Evolutionary conservation across 2,888 invertebrate species (phyloP).

Genomic region (Hydrotaea cyrtoneurina): DNA sequence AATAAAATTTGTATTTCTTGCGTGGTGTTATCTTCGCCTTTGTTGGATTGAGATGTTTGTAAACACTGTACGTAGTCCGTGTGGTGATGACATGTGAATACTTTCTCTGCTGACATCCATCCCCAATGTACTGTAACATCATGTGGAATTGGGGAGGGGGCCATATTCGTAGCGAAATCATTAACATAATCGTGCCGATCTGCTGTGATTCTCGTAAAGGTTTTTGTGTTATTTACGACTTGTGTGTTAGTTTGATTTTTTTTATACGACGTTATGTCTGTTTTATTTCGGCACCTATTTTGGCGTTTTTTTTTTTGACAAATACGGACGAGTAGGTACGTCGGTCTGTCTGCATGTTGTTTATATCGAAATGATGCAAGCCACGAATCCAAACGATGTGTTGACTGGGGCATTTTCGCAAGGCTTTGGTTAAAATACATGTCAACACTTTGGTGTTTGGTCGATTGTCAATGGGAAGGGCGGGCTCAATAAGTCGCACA

Average conservation of each 20-base stretch:
- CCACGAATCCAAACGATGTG: not conserved
- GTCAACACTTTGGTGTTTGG: not conserved
- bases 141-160: not conserved
- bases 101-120: conserved; percentile 24
- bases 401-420: not conserved
- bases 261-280: not conserved
- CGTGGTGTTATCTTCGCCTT: too few relatives aligned
- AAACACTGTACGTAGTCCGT: too few relatives aligned
- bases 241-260: not conserved
- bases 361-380: not conserved
- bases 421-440: not conserved
- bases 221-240: conserved; percentile 14
- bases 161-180: conserved; percentile 39
- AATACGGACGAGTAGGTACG: not conserved
- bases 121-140: not conserved
- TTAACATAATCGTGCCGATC: conserved; percentile 64
- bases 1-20: too few relatives aligned
- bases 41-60: too few relatives aligned
- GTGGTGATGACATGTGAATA: conserved; percentile 28
- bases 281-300: not conserved
- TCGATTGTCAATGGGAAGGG: too few relatives aligned
- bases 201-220: conserved; percentile 29
- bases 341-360: not conserved
- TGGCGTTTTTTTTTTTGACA: conserved; percentile 16
- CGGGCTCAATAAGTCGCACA: too few relatives aligned